Percentiles rank a stretch among this genome's conserved stretches.
These are phyloP conservation scores for Halcyon badia DNA, from an alignment of 2,797 vertebrate genomes.

Conservation along the genomic window DNA sequence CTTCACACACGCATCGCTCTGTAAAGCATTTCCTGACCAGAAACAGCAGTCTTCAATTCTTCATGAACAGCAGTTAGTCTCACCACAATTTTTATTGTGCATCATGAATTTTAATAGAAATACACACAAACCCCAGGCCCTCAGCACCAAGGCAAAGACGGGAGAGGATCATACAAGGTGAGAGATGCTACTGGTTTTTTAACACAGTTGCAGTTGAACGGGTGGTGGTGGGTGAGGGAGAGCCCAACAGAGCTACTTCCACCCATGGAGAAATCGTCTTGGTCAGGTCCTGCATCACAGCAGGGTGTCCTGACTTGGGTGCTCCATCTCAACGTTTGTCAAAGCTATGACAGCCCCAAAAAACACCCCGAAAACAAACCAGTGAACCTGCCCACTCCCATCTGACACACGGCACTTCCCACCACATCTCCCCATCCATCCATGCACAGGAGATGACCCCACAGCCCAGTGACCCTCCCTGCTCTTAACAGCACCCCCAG, in stretches of 20 bases:
- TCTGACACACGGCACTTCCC: background rate
- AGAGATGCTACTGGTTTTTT: background rate
- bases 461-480: accelerated
- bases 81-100: background rate
- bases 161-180: background rate
- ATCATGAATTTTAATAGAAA: slow-evolving; percentile 10
- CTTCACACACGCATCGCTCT: background rate
- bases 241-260: background rate
- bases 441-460: accelerated
- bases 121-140: background rate
- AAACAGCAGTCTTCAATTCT: background rate
- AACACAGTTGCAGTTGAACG: background rate
- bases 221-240: background rate
- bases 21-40: background rate
- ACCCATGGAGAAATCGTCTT: background rate
- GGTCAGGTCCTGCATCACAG: background rate
- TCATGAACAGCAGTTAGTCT: background rate
- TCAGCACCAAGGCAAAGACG: background rate
- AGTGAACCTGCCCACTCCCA: background rate
- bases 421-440: background rate
- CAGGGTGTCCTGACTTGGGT: background rate
- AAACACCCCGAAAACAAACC: background rate
- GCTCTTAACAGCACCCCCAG: background rate
- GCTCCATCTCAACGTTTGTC: background rate
- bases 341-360: background rate